A percentile compares a stretch with the other conserved stretches of the same genome.
Evolutionary conservation across 2,113 vertebrate genomes (phyloP).

Genomic region (Burhinus bistriatus): DNA sequence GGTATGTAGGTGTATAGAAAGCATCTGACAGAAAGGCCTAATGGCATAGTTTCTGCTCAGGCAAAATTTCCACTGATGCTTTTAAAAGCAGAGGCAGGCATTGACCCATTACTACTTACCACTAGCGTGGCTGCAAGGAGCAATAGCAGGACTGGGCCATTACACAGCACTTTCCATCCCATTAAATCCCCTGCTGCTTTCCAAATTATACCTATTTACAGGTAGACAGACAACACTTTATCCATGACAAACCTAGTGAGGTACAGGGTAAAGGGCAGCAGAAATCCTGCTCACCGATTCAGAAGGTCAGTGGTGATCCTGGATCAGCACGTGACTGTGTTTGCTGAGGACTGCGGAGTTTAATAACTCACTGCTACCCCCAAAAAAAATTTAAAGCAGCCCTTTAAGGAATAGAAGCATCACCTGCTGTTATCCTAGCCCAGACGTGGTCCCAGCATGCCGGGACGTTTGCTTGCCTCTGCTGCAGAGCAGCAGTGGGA

Average conservation of each 20-base stretch:
- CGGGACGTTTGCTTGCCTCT: rapidly evolving
- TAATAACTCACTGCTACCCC: not conserved
- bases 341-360: rapidly evolving
- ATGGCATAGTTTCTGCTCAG: not conserved
- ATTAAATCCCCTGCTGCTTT: not conserved
- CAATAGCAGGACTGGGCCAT: not conserved
- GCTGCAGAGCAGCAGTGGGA: not conserved
- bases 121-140: not conserved
- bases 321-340: not conserved
- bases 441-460: rapidly evolving
- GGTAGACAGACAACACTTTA: not conserved
- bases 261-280: not conserved
- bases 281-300: not conserved
- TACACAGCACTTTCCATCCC: not conserved
- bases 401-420: not conserved
- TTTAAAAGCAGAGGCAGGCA: not conserved
- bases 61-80: not conserved
- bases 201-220: not conserved
- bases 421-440: not conserved
- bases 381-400: not conserved
- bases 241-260: not conserved
- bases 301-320: not conserved
- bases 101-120: not conserved
- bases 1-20: not conserved
- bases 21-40: not conserved